Evolutionary conservation across 1,140 invertebrate species (phyloP).

Genomic region (Diuraphis noxia): DNA sequence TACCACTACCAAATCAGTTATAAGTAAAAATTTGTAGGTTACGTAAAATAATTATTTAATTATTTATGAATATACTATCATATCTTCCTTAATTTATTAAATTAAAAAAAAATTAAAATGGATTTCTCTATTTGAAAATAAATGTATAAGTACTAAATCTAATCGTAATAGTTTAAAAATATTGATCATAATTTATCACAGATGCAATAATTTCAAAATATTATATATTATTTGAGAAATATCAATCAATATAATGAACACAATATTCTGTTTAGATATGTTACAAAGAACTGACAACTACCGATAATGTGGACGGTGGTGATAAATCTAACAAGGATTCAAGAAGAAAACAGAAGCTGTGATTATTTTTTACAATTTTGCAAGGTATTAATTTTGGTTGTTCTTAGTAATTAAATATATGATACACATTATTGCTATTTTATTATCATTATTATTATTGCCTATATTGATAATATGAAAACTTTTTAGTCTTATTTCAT

Average conservation of each 20-base stretch:
- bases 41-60: too few species aligned
- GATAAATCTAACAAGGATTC: constrained; percentile 38
- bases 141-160: too few species aligned
- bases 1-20: too few species aligned
- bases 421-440: neutral
- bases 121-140: too few species aligned
- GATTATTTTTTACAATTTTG: constrained; percentile 46
- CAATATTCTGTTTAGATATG: neutral
- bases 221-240: neutral
- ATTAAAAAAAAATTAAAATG: too few species aligned
- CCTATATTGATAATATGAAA: neutral
- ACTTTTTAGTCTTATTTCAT: neutral
- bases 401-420: constrained; percentile 17
- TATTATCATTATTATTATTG: constrained; percentile 13
- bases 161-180: too few species aligned
- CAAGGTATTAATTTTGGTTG: constrained; percentile 37
- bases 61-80: too few species aligned
- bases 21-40: too few species aligned
- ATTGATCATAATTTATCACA: too few species aligned
- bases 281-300: constrained; percentile 29
- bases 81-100: too few species aligned
- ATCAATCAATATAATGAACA: neutral
- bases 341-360: constrained; percentile 47
- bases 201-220: neutral
- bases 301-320: neutral